Evolutionary conservation across 2,113 vertebrate genomes (phyloP).

Genomic region (Strix aluco): DNA sequence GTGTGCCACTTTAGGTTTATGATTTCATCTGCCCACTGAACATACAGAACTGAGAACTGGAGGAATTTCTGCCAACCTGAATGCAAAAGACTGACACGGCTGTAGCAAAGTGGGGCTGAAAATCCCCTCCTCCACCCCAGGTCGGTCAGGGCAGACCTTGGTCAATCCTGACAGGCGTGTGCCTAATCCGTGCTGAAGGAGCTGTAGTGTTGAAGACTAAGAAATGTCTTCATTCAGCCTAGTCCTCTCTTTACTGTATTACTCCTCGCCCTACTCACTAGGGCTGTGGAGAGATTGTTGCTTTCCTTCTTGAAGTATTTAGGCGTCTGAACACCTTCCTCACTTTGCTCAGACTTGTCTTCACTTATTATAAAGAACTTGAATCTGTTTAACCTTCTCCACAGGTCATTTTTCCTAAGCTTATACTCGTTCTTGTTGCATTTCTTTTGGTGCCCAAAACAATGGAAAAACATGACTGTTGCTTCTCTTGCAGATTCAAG

Average conservation of each 20-base stretch:
- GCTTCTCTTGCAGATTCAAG: not conserved
- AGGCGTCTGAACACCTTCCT: not conserved
- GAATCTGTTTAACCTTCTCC: not conserved
- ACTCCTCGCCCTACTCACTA: not conserved
- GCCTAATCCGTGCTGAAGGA: not conserved
- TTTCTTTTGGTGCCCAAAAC: not conserved
- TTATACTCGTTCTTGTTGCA: not conserved
- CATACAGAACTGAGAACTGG: not conserved
- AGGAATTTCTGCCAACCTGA: not conserved
- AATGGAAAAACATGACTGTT: not conserved
- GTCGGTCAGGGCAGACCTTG: not conserved
- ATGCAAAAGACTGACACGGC: not conserved
- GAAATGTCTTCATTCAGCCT: not conserved
- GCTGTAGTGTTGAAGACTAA: not conserved
- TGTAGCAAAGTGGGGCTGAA: not conserved
- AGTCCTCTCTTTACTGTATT: too few relatives aligned
- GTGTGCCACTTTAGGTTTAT: fast-evolving
- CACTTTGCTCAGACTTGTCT: not conserved
- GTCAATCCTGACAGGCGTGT: fast-evolving
- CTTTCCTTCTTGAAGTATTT: not conserved
- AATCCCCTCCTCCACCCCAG: not conserved
- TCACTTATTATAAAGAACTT: not conserved
- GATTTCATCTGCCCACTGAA: not conserved
- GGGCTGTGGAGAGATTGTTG: not conserved
- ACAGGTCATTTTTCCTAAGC: not conserved